Evolutionary conservation across 92 coral and sea anemone genomes (phyloP).

Genomic region (Ricordea florida): DNA sequence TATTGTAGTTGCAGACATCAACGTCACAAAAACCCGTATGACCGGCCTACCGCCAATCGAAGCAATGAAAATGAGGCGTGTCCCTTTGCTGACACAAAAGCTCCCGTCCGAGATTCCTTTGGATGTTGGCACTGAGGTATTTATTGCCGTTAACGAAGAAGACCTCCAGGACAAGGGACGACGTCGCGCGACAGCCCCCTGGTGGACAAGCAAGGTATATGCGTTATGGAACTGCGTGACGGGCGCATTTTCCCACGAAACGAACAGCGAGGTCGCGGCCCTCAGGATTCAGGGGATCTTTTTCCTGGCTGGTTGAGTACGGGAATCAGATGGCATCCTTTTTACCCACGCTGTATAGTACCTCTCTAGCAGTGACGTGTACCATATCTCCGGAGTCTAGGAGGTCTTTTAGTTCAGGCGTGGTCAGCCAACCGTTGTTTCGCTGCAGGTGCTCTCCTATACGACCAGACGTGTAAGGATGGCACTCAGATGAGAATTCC

Average conservation of each 20-base stretch:
- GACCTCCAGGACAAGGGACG: background rate
- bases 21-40: background rate
- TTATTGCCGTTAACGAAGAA: background rate
- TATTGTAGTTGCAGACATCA: background rate
- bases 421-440: constrained; percentile 30
- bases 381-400: constrained; percentile 23
- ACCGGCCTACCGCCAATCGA: background rate
- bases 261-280: constrained; percentile 38
- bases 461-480: constrained; percentile 25
- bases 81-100: background rate
- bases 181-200: constrained; percentile 20
- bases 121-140: background rate
- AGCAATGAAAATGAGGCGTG: background rate
- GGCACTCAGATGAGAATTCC: constrained; percentile 22
- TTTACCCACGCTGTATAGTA: constrained; percentile 16
- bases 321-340: constrained; percentile 4
- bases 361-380: constrained; percentile 3
- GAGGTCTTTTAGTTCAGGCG: constrained; percentile 28
- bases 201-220: background rate
- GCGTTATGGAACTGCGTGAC: background rate
- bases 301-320: background rate
- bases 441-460: constrained; percentile 21
- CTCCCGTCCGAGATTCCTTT: no score
- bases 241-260: constrained; percentile 38
- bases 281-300: constrained; percentile 24